phyloP scores from a whole-genome alignment of 2,797 vertebrate species.

The Stomatorhinus walkeri region DNA sequence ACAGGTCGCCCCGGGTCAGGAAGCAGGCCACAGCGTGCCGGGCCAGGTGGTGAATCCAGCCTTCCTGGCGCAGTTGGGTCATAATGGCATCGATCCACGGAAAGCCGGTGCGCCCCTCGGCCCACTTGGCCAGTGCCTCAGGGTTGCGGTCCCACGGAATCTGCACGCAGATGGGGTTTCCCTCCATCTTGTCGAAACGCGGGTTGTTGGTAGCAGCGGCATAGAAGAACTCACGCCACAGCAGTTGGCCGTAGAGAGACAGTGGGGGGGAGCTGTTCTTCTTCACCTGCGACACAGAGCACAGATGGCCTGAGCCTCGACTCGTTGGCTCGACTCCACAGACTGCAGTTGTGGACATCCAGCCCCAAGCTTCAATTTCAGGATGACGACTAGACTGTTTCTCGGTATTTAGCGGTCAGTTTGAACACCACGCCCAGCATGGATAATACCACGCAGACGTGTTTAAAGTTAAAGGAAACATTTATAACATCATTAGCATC shows the following conservation, averaged over 20 bases:
- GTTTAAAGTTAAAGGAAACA: not conserved
- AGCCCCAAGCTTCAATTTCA: not conserved
- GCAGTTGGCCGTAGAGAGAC: constrained; percentile 84
- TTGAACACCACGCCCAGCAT: not conserved
- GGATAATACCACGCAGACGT: not conserved
- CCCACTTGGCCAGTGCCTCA: constrained; percentile 91
- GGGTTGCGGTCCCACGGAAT: constrained; percentile 92
- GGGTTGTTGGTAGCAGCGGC: constrained; percentile 85
- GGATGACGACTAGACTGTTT: not conserved
- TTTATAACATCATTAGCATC: not conserved
- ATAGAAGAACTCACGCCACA: constrained; percentile 96
- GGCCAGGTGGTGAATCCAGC: constrained; percentile 93
- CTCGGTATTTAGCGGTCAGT: not conserved
- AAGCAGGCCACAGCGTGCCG: constrained; percentile 88
- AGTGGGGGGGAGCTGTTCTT: constrained; percentile 80
- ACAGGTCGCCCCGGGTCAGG: constrained; percentile 87
- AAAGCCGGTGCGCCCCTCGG: constrained; percentile 85
- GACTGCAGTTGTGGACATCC: not conserved
- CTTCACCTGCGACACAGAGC: constrained; percentile 67
- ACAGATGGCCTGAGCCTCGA: not conserved
- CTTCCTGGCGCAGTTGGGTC: constrained; percentile 89
- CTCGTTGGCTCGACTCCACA: not conserved
- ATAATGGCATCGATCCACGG: constrained; percentile 96
- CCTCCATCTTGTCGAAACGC: constrained; percentile 96
- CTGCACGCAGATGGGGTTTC: constrained; percentile 88